These are phyloP conservation scores for Drosophila pegasa DNA, from an alignment of 2,888 invertebrate species.

Conservation along the genomic window DNA sequence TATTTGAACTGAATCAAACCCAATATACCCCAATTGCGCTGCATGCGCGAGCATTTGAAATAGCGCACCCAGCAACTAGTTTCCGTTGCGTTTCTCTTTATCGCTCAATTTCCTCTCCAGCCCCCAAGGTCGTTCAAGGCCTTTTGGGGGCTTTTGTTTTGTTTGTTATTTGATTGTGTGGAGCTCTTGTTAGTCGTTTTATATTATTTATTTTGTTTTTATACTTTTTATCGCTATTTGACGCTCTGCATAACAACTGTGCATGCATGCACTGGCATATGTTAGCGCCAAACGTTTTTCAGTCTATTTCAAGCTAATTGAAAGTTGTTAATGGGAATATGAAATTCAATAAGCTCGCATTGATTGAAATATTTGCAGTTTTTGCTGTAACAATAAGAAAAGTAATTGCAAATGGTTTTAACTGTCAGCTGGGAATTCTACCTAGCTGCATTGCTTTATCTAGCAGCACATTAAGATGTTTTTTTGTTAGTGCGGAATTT, in stretches of 20 bases:
- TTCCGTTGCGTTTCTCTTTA: conserved; percentile 25
- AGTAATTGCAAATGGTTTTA: too few relatives aligned
- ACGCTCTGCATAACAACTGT: conserved; percentile 43
- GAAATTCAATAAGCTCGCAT: neutral
- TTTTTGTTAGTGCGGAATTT: neutral
- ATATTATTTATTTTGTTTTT: conserved; percentile 5
- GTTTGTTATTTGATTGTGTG: conserved; percentile 34
- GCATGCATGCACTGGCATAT: conserved; percentile 13
- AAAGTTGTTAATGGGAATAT: neutral
- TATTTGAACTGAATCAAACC: too few relatives aligned
- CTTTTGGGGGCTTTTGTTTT: conserved; percentile 30
- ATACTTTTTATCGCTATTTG: conserved; percentile 34
- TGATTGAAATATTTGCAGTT: neutral
- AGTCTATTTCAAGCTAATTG: neutral
- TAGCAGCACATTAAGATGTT: too few relatives aligned
- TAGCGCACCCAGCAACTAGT: conserved; percentile 39
- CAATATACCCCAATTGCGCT: neutral
- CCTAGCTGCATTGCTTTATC: neutral
- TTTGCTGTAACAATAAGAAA: neutral
- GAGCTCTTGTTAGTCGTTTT: conserved; percentile 35
- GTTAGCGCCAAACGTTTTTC: neutral
- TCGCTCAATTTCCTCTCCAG: conserved; percentile 38
- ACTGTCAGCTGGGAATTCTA: too few relatives aligned
- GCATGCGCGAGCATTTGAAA: neutral
- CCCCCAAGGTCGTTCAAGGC: conserved; percentile 62